Percentiles rank a stretch among this genome's conserved stretches.
Conservation (phyloP, 2,888 invertebrate genomes). For the Alentia gelatinosa region DNA sequence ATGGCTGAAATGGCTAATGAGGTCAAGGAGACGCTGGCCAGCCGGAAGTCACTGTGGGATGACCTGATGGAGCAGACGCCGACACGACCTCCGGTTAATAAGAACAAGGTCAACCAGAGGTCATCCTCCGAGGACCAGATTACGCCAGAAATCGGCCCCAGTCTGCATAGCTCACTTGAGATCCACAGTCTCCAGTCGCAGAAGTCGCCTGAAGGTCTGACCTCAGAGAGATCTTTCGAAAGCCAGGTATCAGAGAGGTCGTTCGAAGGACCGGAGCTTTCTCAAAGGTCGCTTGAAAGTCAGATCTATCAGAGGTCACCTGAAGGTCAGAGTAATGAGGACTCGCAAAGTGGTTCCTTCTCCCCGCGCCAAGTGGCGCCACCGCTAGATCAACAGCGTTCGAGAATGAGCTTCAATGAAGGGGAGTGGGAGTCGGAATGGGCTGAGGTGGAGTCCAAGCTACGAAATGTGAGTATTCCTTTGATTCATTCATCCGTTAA, state of each 20-base stretch:
- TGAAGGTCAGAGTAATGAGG: neutral
- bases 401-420: neutral
- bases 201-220: slow-evolving; percentile 6
- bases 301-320: neutral
- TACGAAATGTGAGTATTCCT: slow-evolving; percentile 32
- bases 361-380: neutral
- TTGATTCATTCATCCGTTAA: no score
- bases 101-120: neutral
- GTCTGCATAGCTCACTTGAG: neutral
- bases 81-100: neutral
- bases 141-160: neutral
- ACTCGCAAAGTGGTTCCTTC: neutral
- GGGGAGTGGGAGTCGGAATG: slow-evolving; percentile 11
- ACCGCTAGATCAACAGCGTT: neutral
- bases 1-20: slow-evolving; percentile 22
- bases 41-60: slow-evolving; percentile 42
- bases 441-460: slow-evolving; percentile 3
- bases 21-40: slow-evolving; percentile 35
- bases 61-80: slow-evolving; percentile 42
- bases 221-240: neutral
- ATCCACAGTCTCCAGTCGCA: slow-evolving; percentile 17
- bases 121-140: neutral
- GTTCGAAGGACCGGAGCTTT: neutral
- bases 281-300: neutral
- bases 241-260: neutral